Evolutionary conservation across 2,888 invertebrate species (phyloP), one percentile per base, ranked within the genome.

Genomic region (Cheilosia pagana): DNA sequence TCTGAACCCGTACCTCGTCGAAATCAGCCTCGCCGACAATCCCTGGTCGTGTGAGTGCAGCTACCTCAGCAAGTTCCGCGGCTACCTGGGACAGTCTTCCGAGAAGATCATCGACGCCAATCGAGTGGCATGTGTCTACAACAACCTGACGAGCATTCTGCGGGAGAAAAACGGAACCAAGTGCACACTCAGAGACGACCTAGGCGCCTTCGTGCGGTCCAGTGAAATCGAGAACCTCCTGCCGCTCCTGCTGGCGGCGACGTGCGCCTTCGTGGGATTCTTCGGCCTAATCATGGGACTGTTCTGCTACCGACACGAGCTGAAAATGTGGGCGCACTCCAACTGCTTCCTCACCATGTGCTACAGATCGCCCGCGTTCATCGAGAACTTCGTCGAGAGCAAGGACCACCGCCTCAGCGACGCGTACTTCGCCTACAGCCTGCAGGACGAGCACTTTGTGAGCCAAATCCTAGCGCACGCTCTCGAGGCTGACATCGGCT

Each of bases 341-440:
- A 95, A 96, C 87, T 98, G 97, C 91, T 96, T 97, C 67, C 93
- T 97, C 82, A 94, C 96, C 89, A 95, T 97, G 93, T 97, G 97
- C 92, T 96, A 97, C 92, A 96, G 96, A 91, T 95, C 96, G 35
- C 95, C 95, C 6, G 94, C 94, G 28, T 96, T 96, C 87, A 85
- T 85, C 6, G 85, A 85, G 43, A 95, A 96, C 89, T 86, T 81
- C 45, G 90, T 89, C 0, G 91, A 91, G 23, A 89, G 89, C 63
- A 81, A 90, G 68, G 96, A 96, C 89, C 94, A 94, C 90, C 95
- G 97, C 88, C 94, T 97, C 59, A 89, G 90, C 43, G 99, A 99
- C 92, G 98, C 98, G 70, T 99, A 98, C 93, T 95, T 99, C 87
- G 96, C 97, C 89, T 99, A 99, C 93, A 97, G 97, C 90, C 95